phyloP scores from a whole-genome alignment of 2,888 invertebrate genomes.

The Tenthredo amoena region DNA sequence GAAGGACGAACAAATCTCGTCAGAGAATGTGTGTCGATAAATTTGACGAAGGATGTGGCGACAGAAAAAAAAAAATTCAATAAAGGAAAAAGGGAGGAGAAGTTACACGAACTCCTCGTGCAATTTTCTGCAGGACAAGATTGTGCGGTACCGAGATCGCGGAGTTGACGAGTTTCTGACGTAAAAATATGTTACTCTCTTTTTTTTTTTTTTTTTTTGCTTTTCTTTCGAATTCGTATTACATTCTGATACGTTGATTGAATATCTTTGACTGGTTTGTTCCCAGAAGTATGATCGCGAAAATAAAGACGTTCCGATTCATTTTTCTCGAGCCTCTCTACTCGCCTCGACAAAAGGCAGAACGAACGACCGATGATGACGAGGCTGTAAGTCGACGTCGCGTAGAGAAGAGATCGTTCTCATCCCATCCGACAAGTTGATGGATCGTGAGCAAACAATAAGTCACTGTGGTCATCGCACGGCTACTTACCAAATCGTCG shows the following conservation, averaged over 20 bases:
- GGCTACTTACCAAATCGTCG: conserved; percentile 21
- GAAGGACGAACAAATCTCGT: not conserved
- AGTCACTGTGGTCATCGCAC: conserved; percentile 63
- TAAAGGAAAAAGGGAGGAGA: not conserved
- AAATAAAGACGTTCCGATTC: not conserved
- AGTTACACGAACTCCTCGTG: not conserved
- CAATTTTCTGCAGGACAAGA: not conserved
- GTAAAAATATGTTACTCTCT: not conserved
- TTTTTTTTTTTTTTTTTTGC: not conserved
- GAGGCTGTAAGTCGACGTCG: conserved; percentile 32
- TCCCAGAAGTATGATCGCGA: conserved; percentile 17
- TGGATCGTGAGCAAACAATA: conserved; percentile 66
- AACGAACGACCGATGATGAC: conserved; percentile 36
- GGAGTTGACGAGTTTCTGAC: not conserved
- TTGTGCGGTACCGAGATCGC: not conserved
- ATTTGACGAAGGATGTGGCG: not conserved
- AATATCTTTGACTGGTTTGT: not conserved
- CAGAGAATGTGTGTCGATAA: conserved; percentile 4
- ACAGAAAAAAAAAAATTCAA: not conserved
- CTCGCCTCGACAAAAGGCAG: conserved; percentile 22
- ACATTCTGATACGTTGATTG: conserved; percentile 3
- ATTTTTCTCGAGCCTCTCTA: not conserved
- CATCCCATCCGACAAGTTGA: conserved; percentile 63
- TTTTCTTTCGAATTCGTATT: not conserved
- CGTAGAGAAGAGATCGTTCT: conserved; percentile 31